These are phyloP conservation scores for Diacarnus erythraeanus DNA, from an alignment of 37 sponge, comb jelly and placozoan genomes.

Conservation along the genomic window DNA sequence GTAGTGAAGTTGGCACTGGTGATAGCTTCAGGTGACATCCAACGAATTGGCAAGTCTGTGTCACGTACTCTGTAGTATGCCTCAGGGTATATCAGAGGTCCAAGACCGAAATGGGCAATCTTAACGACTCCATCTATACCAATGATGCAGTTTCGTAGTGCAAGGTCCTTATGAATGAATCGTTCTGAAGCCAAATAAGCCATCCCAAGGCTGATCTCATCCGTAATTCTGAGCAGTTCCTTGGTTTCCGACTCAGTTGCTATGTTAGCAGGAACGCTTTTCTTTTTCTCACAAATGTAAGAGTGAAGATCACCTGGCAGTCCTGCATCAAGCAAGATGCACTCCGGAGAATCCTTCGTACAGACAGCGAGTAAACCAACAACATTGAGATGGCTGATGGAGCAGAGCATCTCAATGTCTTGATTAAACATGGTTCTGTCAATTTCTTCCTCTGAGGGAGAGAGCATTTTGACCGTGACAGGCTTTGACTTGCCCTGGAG, in stretches of 20 bases:
- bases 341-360: slow-evolving; percentile 54
- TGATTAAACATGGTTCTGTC: slow-evolving; percentile 19
- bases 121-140: slow-evolving; percentile 51
- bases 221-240: slow-evolving; percentile 48
- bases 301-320: slow-evolving; percentile 40
- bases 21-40: slow-evolving; percentile 75
- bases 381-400: slow-evolving; percentile 65
- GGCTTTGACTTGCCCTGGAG: background rate
- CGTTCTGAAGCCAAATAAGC: slow-evolving; percentile 49
- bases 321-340: slow-evolving; percentile 68
- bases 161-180: slow-evolving; percentile 61
- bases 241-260: background rate
- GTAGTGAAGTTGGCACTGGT: slow-evolving; percentile 36
- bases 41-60: slow-evolving; percentile 44
- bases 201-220: slow-evolving; percentile 73
- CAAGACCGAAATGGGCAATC: slow-evolving; percentile 62
- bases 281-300: slow-evolving; percentile 44
- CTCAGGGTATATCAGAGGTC: slow-evolving; percentile 57
- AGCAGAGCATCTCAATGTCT: slow-evolving; percentile 43
- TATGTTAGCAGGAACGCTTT: background rate
- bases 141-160: slow-evolving; percentile 68
- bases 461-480: slow-evolving; percentile 67
- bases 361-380: slow-evolving; percentile 64
- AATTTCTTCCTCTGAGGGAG: slow-evolving; percentile 1
- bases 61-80: slow-evolving; percentile 39